Conservation (phyloP, 2,797 vertebrate genomes). For the Lemur catta region DNA sequence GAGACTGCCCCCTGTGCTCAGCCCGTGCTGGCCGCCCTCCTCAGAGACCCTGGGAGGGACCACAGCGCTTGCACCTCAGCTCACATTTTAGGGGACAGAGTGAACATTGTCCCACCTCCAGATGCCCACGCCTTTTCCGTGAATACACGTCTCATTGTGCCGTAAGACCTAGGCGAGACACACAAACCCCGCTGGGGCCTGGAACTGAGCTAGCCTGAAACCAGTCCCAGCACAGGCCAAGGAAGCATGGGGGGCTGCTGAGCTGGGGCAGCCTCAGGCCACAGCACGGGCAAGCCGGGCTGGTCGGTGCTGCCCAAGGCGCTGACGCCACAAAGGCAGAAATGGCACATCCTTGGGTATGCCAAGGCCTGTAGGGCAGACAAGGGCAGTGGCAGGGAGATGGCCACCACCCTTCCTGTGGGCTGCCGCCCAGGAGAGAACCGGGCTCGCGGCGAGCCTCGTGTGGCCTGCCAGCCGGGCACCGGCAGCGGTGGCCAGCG, state of each 20-base stretch:
- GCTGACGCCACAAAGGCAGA: accelerated
- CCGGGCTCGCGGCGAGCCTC: accelerated
- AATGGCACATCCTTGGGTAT: not conserved
- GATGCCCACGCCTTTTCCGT: accelerated
- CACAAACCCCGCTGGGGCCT: not conserved
- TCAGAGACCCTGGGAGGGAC: not conserved
- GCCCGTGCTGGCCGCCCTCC: not conserved
- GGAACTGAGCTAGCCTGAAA: not conserved
- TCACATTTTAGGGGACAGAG: not conserved
- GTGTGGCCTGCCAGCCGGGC: not conserved
- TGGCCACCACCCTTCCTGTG: not conserved
- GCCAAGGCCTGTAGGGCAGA: not conserved
- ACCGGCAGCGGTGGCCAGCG: too few species aligned
- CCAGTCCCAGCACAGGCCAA: too few species aligned
- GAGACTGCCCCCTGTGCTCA: not conserved
- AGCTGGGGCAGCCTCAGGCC: accelerated
- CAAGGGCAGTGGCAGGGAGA: not conserved
- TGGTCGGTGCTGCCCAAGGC: too few species aligned
- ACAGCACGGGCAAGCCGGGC: not conserved
- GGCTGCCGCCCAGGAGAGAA: not conserved
- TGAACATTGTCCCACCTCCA: not conserved
- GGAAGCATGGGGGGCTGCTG: not conserved
- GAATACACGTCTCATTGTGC: not conserved
- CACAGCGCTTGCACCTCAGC: not conserved
- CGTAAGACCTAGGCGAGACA: accelerated